Evolutionary conservation across 2,888 invertebrate species (phyloP).

Genomic region (Coecobrya sp.): DNA sequence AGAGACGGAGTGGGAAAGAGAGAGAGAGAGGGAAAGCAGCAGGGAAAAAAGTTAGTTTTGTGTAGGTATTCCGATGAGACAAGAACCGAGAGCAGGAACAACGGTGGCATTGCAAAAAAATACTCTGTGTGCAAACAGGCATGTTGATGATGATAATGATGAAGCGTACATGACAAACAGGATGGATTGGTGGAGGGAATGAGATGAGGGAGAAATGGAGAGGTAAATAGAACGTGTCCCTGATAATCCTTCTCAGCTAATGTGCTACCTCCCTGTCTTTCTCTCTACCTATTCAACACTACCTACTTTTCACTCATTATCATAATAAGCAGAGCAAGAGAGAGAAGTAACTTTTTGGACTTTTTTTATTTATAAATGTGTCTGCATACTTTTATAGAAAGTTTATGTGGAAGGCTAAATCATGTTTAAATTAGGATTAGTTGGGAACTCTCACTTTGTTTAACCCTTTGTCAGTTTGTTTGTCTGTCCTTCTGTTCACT

Average conservation of each 20-base stretch:
- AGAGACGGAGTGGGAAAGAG: not conserved
- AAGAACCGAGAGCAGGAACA: not conserved
- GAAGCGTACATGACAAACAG: not conserved
- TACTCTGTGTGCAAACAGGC: not conserved
- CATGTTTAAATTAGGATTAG: not conserved
- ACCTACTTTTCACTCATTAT: not conserved
- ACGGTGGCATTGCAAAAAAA: not conserved
- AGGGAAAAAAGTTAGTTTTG: not conserved
- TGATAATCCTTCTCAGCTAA: not conserved
- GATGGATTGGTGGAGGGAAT: not conserved
- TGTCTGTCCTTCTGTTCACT: not conserved
- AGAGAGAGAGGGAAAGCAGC: not conserved
- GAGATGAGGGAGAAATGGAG: not conserved
- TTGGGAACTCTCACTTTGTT: not conserved
- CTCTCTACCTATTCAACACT: not conserved
- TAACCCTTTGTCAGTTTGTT: not conserved
- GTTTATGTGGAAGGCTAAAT: too few relatives aligned
- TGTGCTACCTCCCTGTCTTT: not conserved
- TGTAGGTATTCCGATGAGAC: conserved; percentile 10
- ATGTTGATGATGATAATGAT: conserved; percentile 8
- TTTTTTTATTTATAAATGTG: too few relatives aligned
- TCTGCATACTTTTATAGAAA: too few relatives aligned
- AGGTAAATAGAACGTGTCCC: not conserved
- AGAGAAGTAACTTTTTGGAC: not conserved
- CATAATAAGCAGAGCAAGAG: not conserved